phyloP scores from a whole-genome alignment of 1,140 invertebrate species.

The Caenorhabditis tropicalis region DNA sequence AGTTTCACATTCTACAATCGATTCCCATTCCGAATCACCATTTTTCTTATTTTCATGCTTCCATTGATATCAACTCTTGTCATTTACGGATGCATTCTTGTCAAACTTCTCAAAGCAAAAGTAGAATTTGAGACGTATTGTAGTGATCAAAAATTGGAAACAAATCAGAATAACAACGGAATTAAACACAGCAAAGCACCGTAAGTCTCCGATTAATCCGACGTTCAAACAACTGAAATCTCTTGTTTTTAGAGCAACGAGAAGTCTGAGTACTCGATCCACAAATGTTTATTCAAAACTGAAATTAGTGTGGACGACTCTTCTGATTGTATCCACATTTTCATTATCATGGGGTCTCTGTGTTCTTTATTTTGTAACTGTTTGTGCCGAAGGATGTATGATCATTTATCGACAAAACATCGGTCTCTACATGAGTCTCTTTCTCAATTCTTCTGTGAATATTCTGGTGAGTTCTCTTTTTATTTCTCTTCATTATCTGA shows the following conservation, averaged over 20 bases:
- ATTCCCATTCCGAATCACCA: slow-evolving; percentile 64
- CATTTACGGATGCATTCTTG: slow-evolving; percentile 61
- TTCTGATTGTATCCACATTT: slow-evolving; percentile 64
- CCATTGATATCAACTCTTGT: slow-evolving; percentile 60
- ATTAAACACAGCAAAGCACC: slow-evolving; percentile 10
- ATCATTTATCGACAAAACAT: slow-evolving; percentile 61
- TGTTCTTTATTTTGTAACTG: slow-evolving; percentile 65
- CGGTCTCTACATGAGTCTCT: slow-evolving; percentile 59
- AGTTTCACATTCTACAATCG: slow-evolving; percentile 61
- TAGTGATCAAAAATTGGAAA: not conserved
- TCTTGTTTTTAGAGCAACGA: not conserved
- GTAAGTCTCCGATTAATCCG: not conserved
- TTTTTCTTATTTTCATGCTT: slow-evolving; percentile 63
- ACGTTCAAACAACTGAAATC: too few relatives aligned
- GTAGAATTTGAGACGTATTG: slow-evolving; percentile 59
- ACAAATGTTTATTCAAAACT: slow-evolving; percentile 61
- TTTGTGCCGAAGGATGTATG: slow-evolving; percentile 63
- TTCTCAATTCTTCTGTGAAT: slow-evolving; percentile 61
- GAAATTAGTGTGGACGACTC: slow-evolving; percentile 66
- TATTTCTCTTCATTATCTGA: too few relatives aligned
- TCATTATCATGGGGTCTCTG: slow-evolving; percentile 65
- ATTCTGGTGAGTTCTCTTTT: slow-evolving; percentile 53
- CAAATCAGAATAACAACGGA: not conserved
- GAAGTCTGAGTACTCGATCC: slow-evolving; percentile 36
- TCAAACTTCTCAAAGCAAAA: slow-evolving; percentile 62